Evolutionary conservation across 2,113 vertebrate genomes (phyloP), one percentile per base, ranked within the genome.

Genomic region (Turdus rufiventris): DNA sequence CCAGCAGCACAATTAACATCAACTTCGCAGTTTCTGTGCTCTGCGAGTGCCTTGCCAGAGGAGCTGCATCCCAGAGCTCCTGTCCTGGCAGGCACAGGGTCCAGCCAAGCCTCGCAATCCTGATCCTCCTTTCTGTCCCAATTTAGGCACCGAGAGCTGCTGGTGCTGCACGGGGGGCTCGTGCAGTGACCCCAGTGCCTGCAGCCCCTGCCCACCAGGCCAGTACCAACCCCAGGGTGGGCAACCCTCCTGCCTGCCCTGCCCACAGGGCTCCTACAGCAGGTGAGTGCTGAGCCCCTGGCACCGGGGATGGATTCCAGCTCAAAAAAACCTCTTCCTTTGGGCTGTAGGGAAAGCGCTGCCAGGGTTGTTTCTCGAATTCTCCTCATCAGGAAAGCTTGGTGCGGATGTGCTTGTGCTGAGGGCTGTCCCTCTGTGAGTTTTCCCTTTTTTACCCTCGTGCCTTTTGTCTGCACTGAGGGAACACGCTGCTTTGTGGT

Each of bases 181-280:
- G 1, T 99, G 99, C 91, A 53, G 91, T 24, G 98, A 96, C 68
- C 92, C 96, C 18, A 62, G 70, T 63, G 97, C 97, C 14, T 99
- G 99, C 88, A 92, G 94, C 25, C 91, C 97, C 28, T 99, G 99
- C 82, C 58, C 83, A 0, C 96, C 14, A 31, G 99, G 99, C 34
- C 98, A 97, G 77, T 98, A 98, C 94, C 98, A 99, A 94, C 97
- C 98, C 2, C 72, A 93, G 15, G 85, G 97, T 0, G 98, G 98
- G 67, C 98, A 98, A 86, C 93, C 29, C 45, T 82, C 78, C 2
- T 99, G 99, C 92, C 61, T 98, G 85, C 98, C 98, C 33, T 99
- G 99, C 86, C 92, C 81, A 3, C 96, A 26, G 57, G 99, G 98
- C 3, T 97, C 28, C 75, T 99, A 98, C 75, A 71, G 91, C 89